A percentile compares a stretch with the other conserved stretches of the same genome.
These are phyloP conservation scores for Drosophila formosana DNA, from an alignment of 2,888 invertebrate genomes.

Conservation along the genomic window DNA sequence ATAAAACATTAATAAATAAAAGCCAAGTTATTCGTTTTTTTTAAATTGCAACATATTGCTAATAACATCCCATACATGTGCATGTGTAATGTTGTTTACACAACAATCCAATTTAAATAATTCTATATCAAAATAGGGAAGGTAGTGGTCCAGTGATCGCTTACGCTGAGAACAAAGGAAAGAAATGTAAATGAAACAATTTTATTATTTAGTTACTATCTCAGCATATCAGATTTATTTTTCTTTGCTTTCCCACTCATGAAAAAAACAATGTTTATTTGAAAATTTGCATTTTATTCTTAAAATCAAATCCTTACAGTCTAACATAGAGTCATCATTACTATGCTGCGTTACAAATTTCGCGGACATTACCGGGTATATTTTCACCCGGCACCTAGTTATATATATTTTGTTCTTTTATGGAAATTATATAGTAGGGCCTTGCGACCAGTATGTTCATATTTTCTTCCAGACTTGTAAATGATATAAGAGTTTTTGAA, in stretches of 20 bases:
- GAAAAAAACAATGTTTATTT: not conserved
- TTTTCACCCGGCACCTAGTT: not conserved
- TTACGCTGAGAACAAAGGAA: too few species aligned
- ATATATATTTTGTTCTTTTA: conserved; percentile 33
- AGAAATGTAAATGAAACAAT: too few species aligned
- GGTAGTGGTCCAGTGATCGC: too few species aligned
- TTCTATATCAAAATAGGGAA: too few species aligned
- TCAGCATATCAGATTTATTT: not conserved
- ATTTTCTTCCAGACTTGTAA: conserved; percentile 46
- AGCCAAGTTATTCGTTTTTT: conserved; percentile 3
- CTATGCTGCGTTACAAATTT: conserved; percentile 1
- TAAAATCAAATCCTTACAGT: conserved; percentile 1
- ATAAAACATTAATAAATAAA: conserved; percentile 52
- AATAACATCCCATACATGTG: too few species aligned
- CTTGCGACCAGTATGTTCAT: conserved; percentile 17
- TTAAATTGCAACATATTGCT: too few species aligned
- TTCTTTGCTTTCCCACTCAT: not conserved
- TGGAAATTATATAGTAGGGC: conserved; percentile 27
- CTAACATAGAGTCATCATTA: conserved; percentile 3
- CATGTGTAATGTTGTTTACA: too few species aligned
- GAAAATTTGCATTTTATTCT: conserved; percentile 1
- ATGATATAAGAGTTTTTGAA: conserved; percentile 48
- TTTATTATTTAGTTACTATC: not conserved
- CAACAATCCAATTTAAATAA: too few species aligned
- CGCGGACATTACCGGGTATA: not conserved